Conservation (phyloP, 2,113 vertebrate species). For the Nothobranchius kuhntae region DNA sequence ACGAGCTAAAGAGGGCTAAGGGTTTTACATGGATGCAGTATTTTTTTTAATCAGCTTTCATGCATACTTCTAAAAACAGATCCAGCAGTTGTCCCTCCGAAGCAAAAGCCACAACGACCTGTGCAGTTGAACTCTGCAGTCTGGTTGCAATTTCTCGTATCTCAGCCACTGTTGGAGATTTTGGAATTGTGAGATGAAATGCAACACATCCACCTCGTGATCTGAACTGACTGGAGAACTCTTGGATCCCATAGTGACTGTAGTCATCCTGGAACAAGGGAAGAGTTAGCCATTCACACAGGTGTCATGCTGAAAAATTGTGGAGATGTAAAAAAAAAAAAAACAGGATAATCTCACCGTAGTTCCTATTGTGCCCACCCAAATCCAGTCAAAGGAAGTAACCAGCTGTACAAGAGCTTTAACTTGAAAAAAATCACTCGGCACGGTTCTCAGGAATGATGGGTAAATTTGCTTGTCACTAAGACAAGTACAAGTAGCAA, state of each 20-base stretch:
- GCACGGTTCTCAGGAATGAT: conserved; percentile 78
- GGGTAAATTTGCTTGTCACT: conserved; percentile 74
- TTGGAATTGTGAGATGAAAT: conserved; percentile 70
- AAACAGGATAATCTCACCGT: conserved; percentile 46
- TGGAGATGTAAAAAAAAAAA: too few species aligned
- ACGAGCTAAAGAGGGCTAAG: too few species aligned
- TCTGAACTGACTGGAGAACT: conserved; percentile 69
- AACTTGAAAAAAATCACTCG: conserved; percentile 79
- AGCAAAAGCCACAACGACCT: conserved; percentile 76
- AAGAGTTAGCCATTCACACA: not conserved
- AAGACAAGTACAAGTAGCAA: conserved; percentile 77
- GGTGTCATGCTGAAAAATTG: not conserved
- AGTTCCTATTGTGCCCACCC: conserved; percentile 78
- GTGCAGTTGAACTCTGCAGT: conserved; percentile 68
- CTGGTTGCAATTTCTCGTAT: conserved; percentile 60
- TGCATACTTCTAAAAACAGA: conserved; percentile 64
- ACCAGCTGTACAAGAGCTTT: conserved; percentile 74
- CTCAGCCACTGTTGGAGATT: conserved; percentile 49
- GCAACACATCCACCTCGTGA: conserved; percentile 72
- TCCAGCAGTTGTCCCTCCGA: conserved; percentile 72
- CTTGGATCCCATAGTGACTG: conserved; percentile 78
- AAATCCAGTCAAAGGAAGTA: conserved; percentile 75
- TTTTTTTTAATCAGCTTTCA: not conserved
- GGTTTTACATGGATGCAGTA: not conserved
- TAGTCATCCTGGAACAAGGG: conserved; percentile 73